Base-by-base conservation (phyloP, 2,888 invertebrate genomes). In the Lypha dubia region DNA sequence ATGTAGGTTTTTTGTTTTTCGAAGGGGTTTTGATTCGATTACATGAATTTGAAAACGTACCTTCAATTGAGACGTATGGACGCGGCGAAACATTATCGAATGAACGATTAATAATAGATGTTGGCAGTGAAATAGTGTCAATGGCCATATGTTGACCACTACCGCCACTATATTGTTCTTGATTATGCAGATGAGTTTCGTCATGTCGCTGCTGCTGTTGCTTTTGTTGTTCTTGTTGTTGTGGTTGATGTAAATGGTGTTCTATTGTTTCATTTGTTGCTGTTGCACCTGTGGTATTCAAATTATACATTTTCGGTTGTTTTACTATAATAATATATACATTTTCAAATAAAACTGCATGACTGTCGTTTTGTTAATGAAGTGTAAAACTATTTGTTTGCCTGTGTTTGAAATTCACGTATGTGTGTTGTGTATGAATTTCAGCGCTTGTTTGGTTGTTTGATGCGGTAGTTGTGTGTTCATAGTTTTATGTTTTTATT, bases 61-160 rank as follows among this genome's bases (percentile, higher is more conserved):
- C 90, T 90, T 90, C 90, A 73, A 90, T 89, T 13, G 82, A 71
- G 67, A 88, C 83, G 76, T 91, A 90, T 77, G 90, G 92, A 81
- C 91, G 91, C 77, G 92, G 91, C 73, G 92, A 91, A 11, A 89
- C 90, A 88, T 91, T 92, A 84, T 91, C 90, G 83, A 89, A 91
- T 75, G 88, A 88, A 32, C 91, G 91, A 88, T 88, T 88, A 85
- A 88, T 87, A 56, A 53, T 60, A 67, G 79, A 65, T 74, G 68
- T 70, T 74, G 84, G 75, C 53, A 70, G 49, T 46, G 58, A 35
- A 82, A 60, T 67, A 17, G 46, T 38, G 28, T 75, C 79, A 67
- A 76, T 46, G 49, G 68, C 13, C 79, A 75, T 68, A 53, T 67
- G 49, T 38, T 46, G 62, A 60, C 58, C 70, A 32, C 53, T 28